Base-by-base conservation (phyloP, 2,888 invertebrate genomes). In the Drosophila paranaensis region DNA sequence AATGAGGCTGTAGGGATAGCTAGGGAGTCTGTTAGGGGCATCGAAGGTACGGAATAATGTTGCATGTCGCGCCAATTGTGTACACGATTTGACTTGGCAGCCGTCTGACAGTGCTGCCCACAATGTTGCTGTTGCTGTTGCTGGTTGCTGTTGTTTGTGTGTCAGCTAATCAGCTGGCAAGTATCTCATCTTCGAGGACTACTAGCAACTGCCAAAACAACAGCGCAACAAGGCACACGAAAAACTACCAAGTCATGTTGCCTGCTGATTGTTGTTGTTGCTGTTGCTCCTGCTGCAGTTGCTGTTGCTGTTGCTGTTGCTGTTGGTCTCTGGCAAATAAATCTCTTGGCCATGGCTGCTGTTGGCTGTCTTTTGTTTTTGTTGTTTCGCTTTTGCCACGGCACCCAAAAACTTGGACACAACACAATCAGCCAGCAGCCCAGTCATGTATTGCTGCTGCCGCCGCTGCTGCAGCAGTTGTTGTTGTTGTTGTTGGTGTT, bases 181-280 rank as follows among this genome's bases (percentile, higher is more conserved):
- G 89, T 91, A 91, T 91, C 91, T 91, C 91, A 91, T 91, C 91
- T 91, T 91, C 89, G 82, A 86, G 83, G 89, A 91, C 90, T 90
- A 79, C 81, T 78, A 81, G 80, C 86, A 85, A 86, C 83, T 83
- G 83, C 78, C 81, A 84, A 82, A 83, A 82, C 85, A 74, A 77
- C 74, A 70, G 73, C 80, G 50, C 67, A 72, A 54, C 54, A 40
- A 77, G 81, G 85, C 88, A 82, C 86, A 88, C 84, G 78, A 83
- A 81, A 86, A 82, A 81, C 86, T 87, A 83, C 88, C 86, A 82
- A 86, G 82, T 88, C 85, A 88, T 88, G 86, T 82, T 85, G 79
- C 74, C 54, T 33, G 67, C 69, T 74, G 75, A 65, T 74, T 74
- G 61, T 63, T 74, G 71, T 27, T 46, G 46, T n/a, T 48, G 43